Evolutionary conservation across 2,797 vertebrate genomes (phyloP).

Genomic region (Chanos chanos): DNA sequence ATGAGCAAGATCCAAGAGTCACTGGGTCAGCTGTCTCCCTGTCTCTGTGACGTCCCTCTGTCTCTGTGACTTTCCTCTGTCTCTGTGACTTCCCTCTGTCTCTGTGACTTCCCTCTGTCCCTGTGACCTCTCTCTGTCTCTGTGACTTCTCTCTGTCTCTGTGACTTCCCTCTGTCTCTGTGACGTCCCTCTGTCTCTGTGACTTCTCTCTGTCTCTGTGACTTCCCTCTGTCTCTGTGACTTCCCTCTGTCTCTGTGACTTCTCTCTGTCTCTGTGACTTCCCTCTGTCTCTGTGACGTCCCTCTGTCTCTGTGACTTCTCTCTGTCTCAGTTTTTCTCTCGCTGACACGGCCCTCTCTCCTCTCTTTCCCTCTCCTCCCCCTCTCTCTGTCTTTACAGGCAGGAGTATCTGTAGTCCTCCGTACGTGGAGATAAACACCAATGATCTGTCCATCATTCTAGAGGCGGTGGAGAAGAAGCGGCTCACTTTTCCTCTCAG

Average conservation of each 20-base stretch:
- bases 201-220: background rate
- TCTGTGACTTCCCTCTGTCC: background rate
- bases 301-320: too few relatives aligned
- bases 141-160: background rate
- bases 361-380: background rate
- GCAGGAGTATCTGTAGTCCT: constrained; percentile 64
- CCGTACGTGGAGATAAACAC: constrained; percentile 65
- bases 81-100: background rate
- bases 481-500: constrained; percentile 67
- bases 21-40: constrained; percentile 54
- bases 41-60: background rate
- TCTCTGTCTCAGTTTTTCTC: too few relatives aligned
- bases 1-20: constrained; percentile 65
- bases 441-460: constrained; percentile 48
- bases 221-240: too few relatives aligned
- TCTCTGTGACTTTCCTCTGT: too few relatives aligned
- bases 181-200: background rate
- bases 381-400: constrained; percentile 31
- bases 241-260: background rate
- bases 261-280: background rate
- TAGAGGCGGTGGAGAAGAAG: constrained; percentile 43
- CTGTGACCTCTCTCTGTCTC: background rate
- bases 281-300: background rate
- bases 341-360: too few relatives aligned
- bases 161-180: background rate